These are phyloP conservation scores for Agrochola lychnidis DNA, from an alignment of 2,888 invertebrate genomes.

Conservation along the genomic window DNA sequence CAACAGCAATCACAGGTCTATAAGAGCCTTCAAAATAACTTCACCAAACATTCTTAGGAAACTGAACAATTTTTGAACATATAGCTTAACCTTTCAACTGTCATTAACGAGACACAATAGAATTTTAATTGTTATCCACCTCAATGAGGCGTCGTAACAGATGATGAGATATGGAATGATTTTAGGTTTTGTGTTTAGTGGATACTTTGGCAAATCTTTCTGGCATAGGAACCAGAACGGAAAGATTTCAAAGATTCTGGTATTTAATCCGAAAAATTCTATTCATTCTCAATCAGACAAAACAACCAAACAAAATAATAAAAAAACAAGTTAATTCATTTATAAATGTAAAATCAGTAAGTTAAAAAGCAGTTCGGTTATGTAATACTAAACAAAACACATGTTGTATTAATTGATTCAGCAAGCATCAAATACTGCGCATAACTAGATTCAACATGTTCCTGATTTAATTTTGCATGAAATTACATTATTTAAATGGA, in stretches of 20 bases:
- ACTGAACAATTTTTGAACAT: background rate
- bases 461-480: conserved; percentile 42
- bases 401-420: conserved; percentile 27
- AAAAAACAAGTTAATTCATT: too few relatives aligned
- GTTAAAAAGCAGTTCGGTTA: conserved; percentile 6
- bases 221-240: background rate
- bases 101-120: too few relatives aligned
- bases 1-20: background rate
- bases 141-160: too few relatives aligned
- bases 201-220: background rate
- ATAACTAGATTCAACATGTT: conserved; percentile 17
- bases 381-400: conserved; percentile 26
- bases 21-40: background rate
- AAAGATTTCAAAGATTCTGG: background rate
- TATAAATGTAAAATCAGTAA: background rate
- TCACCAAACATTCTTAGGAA: background rate
- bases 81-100: too few relatives aligned
- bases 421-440: conserved; percentile 22
- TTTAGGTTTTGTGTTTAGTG: background rate
- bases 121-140: too few relatives aligned
- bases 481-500: conserved; percentile 8
- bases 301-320: too few relatives aligned
- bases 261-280: background rate
- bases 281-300: background rate
- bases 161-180: too few relatives aligned